Evolutionary conservation across 2,113 vertebrate species (phyloP).

Genomic region (Eclectus roratus): DNA sequence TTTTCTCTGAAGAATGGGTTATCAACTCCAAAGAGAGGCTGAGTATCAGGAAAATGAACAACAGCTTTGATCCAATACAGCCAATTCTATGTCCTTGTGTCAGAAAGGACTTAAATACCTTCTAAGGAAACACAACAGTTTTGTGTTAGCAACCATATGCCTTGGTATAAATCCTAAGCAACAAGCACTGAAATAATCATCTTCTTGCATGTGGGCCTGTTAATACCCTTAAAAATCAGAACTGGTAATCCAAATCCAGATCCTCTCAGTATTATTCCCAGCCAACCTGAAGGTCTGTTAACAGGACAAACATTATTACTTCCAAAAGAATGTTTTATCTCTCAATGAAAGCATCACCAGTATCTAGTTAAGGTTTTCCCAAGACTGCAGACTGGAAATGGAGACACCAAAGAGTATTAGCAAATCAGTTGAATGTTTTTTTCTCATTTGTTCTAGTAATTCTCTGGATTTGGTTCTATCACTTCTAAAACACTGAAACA

Average conservation of each 20-base stretch:
- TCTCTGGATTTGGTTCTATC: not conserved
- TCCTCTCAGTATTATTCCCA: not conserved
- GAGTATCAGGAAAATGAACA: not conserved
- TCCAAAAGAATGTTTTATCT: not conserved
- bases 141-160: not conserved
- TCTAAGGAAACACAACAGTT: not conserved
- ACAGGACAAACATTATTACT: not conserved
- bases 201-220: not conserved
- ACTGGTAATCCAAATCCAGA: not conserved
- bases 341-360: not conserved
- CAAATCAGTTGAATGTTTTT: not conserved
- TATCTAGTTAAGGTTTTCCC: not conserved
- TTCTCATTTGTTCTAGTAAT: not conserved
- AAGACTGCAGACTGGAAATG: not conserved
- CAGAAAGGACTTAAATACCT: not conserved
- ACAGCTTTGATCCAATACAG: not conserved
- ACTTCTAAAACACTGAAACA: not conserved
- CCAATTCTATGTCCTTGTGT: not conserved
- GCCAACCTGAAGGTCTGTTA: not conserved
- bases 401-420: not conserved
- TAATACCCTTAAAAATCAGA: not conserved
- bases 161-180: not conserved
- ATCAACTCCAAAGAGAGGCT: not conserved
- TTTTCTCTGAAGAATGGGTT: not conserved
- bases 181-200: slow-evolving; percentile 1